These are phyloP conservation scores for Empis stercorea DNA, from an alignment of 2,888 invertebrate species.

Conservation along the genomic window DNA sequence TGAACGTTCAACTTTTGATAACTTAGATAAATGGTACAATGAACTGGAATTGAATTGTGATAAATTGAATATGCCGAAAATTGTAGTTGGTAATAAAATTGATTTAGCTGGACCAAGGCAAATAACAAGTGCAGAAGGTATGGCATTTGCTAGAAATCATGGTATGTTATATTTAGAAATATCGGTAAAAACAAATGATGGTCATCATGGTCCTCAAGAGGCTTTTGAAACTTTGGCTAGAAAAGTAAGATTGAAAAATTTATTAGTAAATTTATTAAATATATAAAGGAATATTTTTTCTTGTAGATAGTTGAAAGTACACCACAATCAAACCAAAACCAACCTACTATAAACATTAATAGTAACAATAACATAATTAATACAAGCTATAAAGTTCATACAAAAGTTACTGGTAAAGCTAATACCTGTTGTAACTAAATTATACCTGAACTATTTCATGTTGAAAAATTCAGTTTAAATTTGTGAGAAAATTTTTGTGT, in stretches of 20 bases:
- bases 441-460: too few relatives aligned
- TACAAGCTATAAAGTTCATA: too few relatives aligned
- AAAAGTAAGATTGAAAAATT: conserved; percentile 50
- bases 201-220: conserved; percentile 84
- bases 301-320: too few relatives aligned
- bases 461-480: too few relatives aligned
- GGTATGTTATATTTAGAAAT: conserved; percentile 95
- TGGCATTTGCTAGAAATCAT: conserved; percentile 89
- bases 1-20: conserved; percentile 68
- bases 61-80: conserved; percentile 83
- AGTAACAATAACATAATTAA: too few relatives aligned
- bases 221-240: conserved; percentile 97
- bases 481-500: too few relatives aligned
- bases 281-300: too few relatives aligned
- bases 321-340: too few relatives aligned
- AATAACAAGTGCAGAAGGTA: conserved; percentile 81
- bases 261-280: too few relatives aligned
- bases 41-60: conserved; percentile 92
- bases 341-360: too few relatives aligned
- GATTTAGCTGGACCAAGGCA: conserved; percentile 77
- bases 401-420: too few relatives aligned
- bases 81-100: conserved; percentile 97
- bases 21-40: conserved; percentile 85
- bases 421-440: too few relatives aligned
- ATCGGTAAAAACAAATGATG: conserved; percentile 93